Conservation (phyloP, 2,888 invertebrate species). For the Busseola fusca region DNA sequence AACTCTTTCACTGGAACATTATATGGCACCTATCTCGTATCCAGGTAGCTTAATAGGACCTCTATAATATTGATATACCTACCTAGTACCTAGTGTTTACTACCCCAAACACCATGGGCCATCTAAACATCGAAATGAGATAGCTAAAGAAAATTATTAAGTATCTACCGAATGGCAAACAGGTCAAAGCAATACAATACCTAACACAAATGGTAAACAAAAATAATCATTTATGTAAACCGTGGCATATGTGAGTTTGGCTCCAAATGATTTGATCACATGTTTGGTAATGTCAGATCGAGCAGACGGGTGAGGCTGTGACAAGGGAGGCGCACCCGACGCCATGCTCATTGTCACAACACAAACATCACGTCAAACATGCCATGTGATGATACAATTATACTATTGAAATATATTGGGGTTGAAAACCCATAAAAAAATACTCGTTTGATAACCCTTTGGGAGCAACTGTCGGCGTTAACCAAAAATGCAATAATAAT, state of each 20-base stretch:
- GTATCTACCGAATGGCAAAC: not conserved
- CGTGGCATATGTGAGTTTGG: slow-evolving; percentile 41
- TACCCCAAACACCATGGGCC: not conserved
- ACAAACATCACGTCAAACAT: slow-evolving; percentile 8
- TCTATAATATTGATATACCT: too few species aligned
- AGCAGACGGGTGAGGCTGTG: slow-evolving; percentile 46
- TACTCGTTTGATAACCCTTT: slow-evolving; percentile 7
- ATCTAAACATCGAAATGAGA: not conserved
- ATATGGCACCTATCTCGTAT: not conserved
- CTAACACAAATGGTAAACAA: not conserved
- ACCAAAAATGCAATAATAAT: slow-evolving; percentile 21
- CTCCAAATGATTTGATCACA: slow-evolving; percentile 35
- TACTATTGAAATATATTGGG: slow-evolving; percentile 40
- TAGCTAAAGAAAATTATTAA: not conserved
- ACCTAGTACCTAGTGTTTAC: not conserved
- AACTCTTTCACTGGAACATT: not conserved
- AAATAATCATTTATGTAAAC: slow-evolving; percentile 20
- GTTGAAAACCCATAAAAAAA: slow-evolving; percentile 11
- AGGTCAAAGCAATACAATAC: not conserved
- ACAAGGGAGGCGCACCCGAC: slow-evolving; percentile 34
- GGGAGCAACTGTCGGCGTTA: slow-evolving; percentile 30
- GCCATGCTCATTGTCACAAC: slow-evolving; percentile 26
- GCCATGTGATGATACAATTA: slow-evolving; percentile 49
- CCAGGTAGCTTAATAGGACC: not conserved
- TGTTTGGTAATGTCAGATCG: slow-evolving; percentile 30